phyloP scores from a whole-genome alignment of 2,888 invertebrate species.

The Lasioglossum figueresi region DNA sequence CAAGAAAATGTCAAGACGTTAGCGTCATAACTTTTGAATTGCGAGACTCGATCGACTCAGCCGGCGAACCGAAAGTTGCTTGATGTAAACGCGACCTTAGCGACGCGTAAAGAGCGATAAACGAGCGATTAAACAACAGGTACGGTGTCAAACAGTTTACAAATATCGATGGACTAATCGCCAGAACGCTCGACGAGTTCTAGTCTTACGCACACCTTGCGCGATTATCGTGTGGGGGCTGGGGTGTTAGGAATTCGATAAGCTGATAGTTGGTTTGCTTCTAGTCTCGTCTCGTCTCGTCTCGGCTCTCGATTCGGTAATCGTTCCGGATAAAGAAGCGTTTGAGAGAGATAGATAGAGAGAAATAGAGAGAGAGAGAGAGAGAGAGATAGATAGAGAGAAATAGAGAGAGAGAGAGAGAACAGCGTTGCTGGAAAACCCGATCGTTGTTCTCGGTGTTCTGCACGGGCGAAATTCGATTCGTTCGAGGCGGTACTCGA shows the following conservation, averaged over 20 bases:
- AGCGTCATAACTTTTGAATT: not conserved
- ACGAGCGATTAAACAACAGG: not conserved
- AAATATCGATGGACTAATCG: constrained; percentile 51
- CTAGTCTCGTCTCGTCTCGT: not conserved
- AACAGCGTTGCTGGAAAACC: not conserved
- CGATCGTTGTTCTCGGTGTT: not conserved
- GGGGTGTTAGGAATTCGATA: constrained; percentile 41
- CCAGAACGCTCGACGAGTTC: constrained; percentile 18
- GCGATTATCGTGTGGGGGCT: constrained; percentile 44
- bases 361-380: not conserved
- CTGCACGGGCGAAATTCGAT: not conserved
- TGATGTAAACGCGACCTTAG: not conserved
- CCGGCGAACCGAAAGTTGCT: not conserved
- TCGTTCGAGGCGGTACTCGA: not conserved
- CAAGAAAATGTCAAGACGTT: not conserved
- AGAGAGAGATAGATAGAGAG: no score
- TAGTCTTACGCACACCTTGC: constrained; percentile 40
- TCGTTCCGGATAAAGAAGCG: not conserved
- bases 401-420: not conserved
- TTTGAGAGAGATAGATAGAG: not conserved
- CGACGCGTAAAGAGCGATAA: not conserved
- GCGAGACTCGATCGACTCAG: not conserved
- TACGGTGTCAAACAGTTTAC: constrained; percentile 29
- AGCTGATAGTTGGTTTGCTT: constrained; percentile 3
- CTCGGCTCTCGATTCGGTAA: not conserved